Conservation (phyloP, 2,888 invertebrate genomes). For the Opisthograptis luteolata region DNA sequence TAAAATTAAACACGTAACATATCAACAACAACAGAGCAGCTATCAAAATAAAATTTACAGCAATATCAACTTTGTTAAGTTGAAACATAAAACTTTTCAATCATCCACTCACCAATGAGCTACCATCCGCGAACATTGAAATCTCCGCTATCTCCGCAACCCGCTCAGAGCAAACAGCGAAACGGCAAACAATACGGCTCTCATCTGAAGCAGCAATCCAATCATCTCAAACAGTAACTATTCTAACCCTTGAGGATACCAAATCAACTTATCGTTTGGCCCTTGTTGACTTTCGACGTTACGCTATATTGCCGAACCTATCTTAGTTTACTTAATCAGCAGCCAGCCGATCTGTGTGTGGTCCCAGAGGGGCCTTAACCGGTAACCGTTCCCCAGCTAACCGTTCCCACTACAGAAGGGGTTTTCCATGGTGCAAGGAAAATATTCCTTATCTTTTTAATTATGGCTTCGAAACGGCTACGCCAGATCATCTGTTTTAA, state of each 20-base stretch:
- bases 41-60: slow-evolving; percentile 1
- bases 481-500: slow-evolving; percentile 81
- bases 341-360: slow-evolving; percentile 66
- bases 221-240: slow-evolving; percentile 81
- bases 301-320: slow-evolving; percentile 76
- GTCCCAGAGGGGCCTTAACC: slow-evolving; percentile 76
- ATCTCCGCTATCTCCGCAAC: slow-evolving; percentile 48
- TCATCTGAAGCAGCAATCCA: slow-evolving; percentile 71
- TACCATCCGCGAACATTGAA: background rate
- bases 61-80: slow-evolving; percentile 3
- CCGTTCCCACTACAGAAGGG: slow-evolving; percentile 57
- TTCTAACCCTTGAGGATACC: slow-evolving; percentile 78
- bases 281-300: slow-evolving; percentile 83
- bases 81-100: slow-evolving; percentile 3
- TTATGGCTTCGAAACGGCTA: slow-evolving; percentile 73
- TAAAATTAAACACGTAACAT: too few species aligned
- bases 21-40: too few species aligned
- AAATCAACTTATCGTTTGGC: slow-evolving; percentile 80
- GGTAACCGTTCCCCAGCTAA: slow-evolving; percentile 63
- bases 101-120: background rate
- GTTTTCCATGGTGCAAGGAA: slow-evolving; percentile 70
- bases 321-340: slow-evolving; percentile 84
- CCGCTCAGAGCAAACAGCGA: slow-evolving; percentile 29
- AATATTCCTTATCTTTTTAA: slow-evolving; percentile 84
- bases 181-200: slow-evolving; percentile 65